A percentile compares a stretch with the other conserved stretches of the same genome.
Evolutionary conservation across 23 tunicate species (phyloP).

Genomic region (Corella eumyota): DNA sequence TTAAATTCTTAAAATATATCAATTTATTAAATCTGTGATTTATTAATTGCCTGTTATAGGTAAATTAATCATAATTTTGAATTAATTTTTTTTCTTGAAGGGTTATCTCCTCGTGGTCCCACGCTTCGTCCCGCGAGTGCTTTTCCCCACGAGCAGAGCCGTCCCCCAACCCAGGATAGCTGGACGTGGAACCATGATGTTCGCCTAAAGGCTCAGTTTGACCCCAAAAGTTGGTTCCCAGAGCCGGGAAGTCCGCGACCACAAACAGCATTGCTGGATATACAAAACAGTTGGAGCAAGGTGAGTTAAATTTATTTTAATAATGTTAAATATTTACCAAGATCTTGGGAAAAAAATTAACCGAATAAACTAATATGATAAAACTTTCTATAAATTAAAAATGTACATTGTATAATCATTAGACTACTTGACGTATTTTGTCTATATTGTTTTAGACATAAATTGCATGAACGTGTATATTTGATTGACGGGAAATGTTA

Average conservation of each 20-base stretch:
- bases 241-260: slow-evolving; percentile 37
- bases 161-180: slow-evolving; percentile 18
- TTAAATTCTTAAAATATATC: no score
- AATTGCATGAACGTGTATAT: no score
- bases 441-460: no score
- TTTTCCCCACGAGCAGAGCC: slow-evolving; percentile 16
- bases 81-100: slow-evolving; percentile 1
- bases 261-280: slow-evolving; percentile 44
- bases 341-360: no score
- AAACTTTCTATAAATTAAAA: background rate
- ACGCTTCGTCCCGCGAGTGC: slow-evolving; percentile 48
- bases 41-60: no score
- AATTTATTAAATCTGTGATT: no score
- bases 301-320: slow-evolving; percentile 7
- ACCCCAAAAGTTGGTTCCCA: slow-evolving; percentile 52
- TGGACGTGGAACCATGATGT: slow-evolving; percentile 81
- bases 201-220: slow-evolving; percentile 46
- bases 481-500: no score
- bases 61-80: no score
- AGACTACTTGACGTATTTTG: no score
- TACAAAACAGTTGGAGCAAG: slow-evolving; percentile 73
- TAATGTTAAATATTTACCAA: background rate
- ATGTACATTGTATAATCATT: no score
- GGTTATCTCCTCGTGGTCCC: slow-evolving; percentile 35
- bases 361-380: background rate